These are phyloP conservation scores for Phrynosoma platyrhinos DNA, from an alignment of 2,113 vertebrate genomes.

Conservation along the genomic window DNA sequence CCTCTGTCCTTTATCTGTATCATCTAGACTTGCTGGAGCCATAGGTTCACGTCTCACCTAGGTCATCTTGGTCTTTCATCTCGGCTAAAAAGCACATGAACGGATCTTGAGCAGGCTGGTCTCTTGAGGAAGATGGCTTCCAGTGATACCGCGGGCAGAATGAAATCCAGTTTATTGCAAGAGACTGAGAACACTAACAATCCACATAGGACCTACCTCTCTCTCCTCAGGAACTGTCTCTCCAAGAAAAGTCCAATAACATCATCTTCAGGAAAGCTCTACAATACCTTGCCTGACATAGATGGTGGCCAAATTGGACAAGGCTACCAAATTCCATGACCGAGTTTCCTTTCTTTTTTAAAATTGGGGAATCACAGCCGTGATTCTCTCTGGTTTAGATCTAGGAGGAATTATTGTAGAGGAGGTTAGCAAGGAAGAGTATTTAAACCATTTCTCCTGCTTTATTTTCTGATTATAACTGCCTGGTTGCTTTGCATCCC, in stretches of 20 bases:
- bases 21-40: constrained; percentile 54
- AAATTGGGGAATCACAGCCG: too few relatives aligned
- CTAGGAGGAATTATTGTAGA: too few relatives aligned
- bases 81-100: background rate
- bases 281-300: too few relatives aligned
- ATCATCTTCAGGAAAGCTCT: too few relatives aligned
- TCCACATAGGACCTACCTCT: background rate
- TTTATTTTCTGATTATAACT: too few relatives aligned
- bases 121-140: background rate
- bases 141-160: accelerated
- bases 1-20: background rate
- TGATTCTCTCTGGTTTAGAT: too few relatives aligned
- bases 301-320: background rate
- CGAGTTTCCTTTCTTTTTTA: too few relatives aligned
- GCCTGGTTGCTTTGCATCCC: too few relatives aligned
- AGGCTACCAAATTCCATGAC: background rate
- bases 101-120: background rate
- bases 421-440: too few relatives aligned
- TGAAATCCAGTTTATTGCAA: accelerated
- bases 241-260: background rate
- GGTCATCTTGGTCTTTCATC: constrained; percentile 13
- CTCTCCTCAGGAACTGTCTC: background rate
- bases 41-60: background rate
- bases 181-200: background rate
- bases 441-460: too few relatives aligned